Evolutionary conservation across 2,888 invertebrate species (phyloP), one percentile per base, ranked within the genome.

Genomic region (Parnassius glacialis): DNA sequence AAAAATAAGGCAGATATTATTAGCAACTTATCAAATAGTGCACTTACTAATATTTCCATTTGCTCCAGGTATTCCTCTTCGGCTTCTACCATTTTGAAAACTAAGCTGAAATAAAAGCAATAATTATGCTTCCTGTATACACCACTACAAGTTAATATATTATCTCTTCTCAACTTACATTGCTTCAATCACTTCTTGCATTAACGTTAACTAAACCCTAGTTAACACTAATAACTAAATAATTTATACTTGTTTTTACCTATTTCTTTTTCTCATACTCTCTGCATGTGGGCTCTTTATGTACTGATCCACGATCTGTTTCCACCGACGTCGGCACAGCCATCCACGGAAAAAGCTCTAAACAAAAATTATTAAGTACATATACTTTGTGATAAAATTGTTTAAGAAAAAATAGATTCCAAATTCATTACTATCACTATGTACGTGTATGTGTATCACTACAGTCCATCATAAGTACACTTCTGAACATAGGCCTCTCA

Each of bases 311-410:
- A 98, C 97, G 62, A 98, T 98, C 83, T 97, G 97, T 83, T 98
- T 98, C 98, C 98, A 98, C 51, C 97, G 92, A 10, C 97, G 92
- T 11, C 98, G 93, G 81, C 97, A 98, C 61, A 98, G 85, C 98
- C 98, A 98, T 11, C 98, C 98, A 9, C 97, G 93, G 88, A 98
- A 97, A 88, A 98, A 97, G 79, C 97, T 97, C 92, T 98, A 95
- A 13, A 75, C 72, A 59, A 55, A 68, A 54, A 12, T 2, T 1
- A 25, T 25, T 20, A 25, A 34, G 7, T 34, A 3, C 34, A 34
- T 34, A 34, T 34, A 34, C 34, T 34, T 34, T 7, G 34, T 34
- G 7, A 34, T 7, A 34, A 34, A 34, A 34, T 34, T 34, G 1
- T 34, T 34, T 34, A 34, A 34, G 7, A 7, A 34, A 7, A 7